A percentile compares a stretch with the other conserved stretches of the same genome.
Conservation (phyloP, 1,140 invertebrate species). For the Periplaneta americana region DNA sequence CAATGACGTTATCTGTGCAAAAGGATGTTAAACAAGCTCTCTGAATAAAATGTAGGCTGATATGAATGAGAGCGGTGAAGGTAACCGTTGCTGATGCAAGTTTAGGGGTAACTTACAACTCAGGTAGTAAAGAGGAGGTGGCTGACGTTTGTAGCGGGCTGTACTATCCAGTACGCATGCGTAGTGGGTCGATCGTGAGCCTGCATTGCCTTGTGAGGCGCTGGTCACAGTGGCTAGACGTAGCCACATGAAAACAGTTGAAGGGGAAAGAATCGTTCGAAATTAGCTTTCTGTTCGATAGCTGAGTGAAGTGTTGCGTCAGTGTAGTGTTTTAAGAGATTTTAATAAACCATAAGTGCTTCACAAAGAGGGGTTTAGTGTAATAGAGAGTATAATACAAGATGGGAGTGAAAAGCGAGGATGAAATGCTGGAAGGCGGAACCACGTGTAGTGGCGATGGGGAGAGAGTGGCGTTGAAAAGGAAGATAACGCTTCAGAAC, state of each 20-base stretch:
- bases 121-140: not conserved
- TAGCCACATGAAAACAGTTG: not conserved
- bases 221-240: not conserved
- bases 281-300: not conserved
- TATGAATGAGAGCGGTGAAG: too few species aligned
- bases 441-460: not conserved
- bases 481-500: constrained; percentile 77
- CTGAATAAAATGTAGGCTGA: too few species aligned
- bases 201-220: not conserved
- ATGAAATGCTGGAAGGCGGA: not conserved
- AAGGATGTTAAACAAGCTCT: too few species aligned
- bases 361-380: not conserved
- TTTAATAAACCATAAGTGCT: not conserved
- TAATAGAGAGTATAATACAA: not conserved
- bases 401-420: not conserved
- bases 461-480: constrained; percentile 56
- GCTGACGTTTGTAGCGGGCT: too few species aligned
- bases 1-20: too few species aligned
- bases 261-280: not conserved
- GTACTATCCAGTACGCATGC: not conserved
- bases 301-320: too few species aligned
- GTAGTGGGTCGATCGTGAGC: not conserved
- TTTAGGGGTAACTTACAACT: not conserved
- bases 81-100: not conserved
- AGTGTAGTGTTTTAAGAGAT: not conserved